These are phyloP conservation scores for Pelecanus crispus DNA, from an alignment of 2,113 vertebrate species.

Conservation along the genomic window DNA sequence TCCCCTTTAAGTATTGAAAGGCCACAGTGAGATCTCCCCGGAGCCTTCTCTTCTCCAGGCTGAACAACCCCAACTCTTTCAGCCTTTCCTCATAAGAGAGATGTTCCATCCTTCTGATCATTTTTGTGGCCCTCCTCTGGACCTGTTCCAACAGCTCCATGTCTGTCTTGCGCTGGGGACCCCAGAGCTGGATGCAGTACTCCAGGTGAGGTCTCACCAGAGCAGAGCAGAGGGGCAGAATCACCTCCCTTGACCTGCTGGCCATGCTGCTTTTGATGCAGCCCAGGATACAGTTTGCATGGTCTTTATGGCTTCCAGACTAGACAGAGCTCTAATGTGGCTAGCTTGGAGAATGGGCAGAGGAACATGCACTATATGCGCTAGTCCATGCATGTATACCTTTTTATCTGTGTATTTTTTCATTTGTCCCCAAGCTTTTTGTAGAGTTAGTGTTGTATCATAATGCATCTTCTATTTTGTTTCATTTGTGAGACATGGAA, in stretches of 20 bases:
- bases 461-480: background rate
- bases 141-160: fast-evolving
- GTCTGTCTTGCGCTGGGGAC: background rate
- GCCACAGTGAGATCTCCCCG: fast-evolving
- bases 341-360: background rate
- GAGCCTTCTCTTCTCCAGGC: background rate
- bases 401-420: background rate
- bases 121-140: background rate
- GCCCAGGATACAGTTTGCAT: background rate
- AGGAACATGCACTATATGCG: fast-evolving
- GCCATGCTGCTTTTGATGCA: fast-evolving
- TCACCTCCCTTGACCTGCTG: background rate
- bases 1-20: background rate
- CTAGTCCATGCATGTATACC: fast-evolving
- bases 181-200: background rate
- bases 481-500: background rate
- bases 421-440: background rate
- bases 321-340: background rate
- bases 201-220: background rate
- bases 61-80: background rate
- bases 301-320: background rate
- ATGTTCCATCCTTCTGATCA: background rate
- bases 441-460: background rate
- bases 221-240: background rate
- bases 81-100: background rate